Base-by-base conservation (phyloP, 2,888 invertebrate genomes). In the Acrobasis consociella region DNA sequence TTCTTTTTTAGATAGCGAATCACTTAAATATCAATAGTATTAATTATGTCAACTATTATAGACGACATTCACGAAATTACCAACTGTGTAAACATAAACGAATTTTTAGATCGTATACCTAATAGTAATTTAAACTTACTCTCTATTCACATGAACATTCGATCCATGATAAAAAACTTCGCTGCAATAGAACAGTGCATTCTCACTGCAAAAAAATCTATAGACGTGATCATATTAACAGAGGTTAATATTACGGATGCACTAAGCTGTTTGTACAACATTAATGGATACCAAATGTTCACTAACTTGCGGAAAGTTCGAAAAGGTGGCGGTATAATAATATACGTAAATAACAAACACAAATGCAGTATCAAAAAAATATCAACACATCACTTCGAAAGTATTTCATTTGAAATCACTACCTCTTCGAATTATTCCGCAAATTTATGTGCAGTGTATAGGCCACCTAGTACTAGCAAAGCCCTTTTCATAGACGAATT, bases 221-320 rank as follows among this genome's bases (percentile, higher is more conserved):
- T 66, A 2, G 66, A 66, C 61, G 61, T 66, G 9, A 56, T 68
- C 5, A 62, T 70, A n/a, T 1, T 67, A 49, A 66, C 67, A 11
- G 67, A 70, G 65, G 67, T 58, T 8, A 69, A 69, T 58, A 65
- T 69, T 17, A 62, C 60, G 9, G 59, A 67, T 2, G 22, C 22
- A 5, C 15, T 64, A 5, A 63, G 62, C 31, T 53, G 46, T 52
- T 37, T 70, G 16, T 68, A 64, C 62, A 55, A 68, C 5, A 13
- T 70, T n/a, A n/a, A 64, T 5, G 66, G 62, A 17, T 70, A 70
- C 50, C 49, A 58, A n/a, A 69, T 69, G 70, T 61, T 64, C 60
- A 61, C 65, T 1, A 22, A 63, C 17, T 38, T 70, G 17, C 53
- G 69, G 10, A 62, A 56, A 31, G 49, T 38, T 11, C 64, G 58